Evolutionary conservation across 2,113 vertebrate genomes (phyloP), one percentile per base, ranked within the genome.

Genomic region (Aramus guarauna): DNA sequence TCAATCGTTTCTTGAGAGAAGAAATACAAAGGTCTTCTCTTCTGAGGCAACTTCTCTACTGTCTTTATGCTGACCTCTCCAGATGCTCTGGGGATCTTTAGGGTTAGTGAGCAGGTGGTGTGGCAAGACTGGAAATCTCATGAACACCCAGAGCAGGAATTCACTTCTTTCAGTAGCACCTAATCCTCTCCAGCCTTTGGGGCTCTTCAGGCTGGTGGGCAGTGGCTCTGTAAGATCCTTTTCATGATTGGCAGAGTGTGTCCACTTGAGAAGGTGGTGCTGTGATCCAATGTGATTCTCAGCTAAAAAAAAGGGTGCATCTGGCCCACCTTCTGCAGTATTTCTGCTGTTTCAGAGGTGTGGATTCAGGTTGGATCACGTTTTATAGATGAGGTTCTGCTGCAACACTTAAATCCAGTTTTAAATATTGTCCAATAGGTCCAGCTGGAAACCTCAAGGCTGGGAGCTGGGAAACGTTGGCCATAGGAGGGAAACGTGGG

Each of bases 21-120:
- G 76, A 87, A 96, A 92, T 85, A 72, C 90, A 96, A 96, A 88
- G 37, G 41, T 96, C 79, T 95, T 90, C 55, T 79, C 47, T 94
- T 62, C 94, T 60, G 37, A 74, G 59, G n/a, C 53, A 15, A 52
- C 32, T 58, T 52, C 71, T 77, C 32, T 66, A 1, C 8, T 71
- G 47, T 45, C 17, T 71, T 79, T 71, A 13, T 62, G 30, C 53
- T 92, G 74, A 71, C 22, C 32, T 55, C 15, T 50, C 16, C 87
- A 75, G 37, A 21, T 16, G 15, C 36, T 59, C 39, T 36, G 50
- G 36, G 26, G 19, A 79, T 27, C 32, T 60, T 76, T 34, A 6
- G 69, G n/a, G 53, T 88, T 43, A 19, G 45, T 34, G 39, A 22
- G 8, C 26, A 43, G 34, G n/a, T 58, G 21, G 5, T 56, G 64